phyloP scores from a whole-genome alignment of 1,140 invertebrate species.

The Pseudomyrmex gracilis region DNA sequence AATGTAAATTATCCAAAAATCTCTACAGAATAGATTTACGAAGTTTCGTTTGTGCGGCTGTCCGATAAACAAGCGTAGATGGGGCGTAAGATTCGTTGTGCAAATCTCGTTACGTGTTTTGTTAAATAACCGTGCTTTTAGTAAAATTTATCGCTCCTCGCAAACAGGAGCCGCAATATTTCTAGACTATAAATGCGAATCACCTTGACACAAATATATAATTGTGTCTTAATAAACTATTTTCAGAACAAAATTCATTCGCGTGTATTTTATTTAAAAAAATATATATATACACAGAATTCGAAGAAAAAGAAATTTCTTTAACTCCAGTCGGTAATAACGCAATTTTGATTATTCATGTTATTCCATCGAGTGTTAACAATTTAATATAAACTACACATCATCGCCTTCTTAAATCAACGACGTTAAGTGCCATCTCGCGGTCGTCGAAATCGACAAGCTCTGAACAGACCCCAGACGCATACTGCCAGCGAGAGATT shows the following conservation, averaged over 20 bases:
- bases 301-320: background rate
- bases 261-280: background rate
- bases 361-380: background rate
- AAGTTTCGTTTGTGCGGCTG: background rate
- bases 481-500: conserved; percentile 59
- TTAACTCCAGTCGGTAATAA: too few species aligned
- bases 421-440: conserved; percentile 19
- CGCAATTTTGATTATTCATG: background rate
- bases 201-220: background rate
- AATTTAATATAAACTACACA: conserved; percentile 40
- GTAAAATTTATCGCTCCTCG: background rate
- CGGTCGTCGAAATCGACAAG: background rate
- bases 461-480: background rate
- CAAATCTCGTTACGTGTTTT: conserved; percentile 20
- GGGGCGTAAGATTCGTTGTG: conserved; percentile 28
- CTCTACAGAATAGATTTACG: conserved; percentile 26
- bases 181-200: background rate
- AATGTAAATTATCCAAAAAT: conserved; percentile 37
- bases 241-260: background rate
- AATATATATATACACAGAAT: background rate
- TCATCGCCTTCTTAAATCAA: conserved; percentile 23
- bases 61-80: conserved; percentile 33
- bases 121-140: conserved; percentile 15
- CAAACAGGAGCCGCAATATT: background rate
- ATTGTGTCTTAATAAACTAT: conserved; percentile 11